Conservation (phyloP, 2,113 vertebrate species). For the Amphiprion ocellaris region DNA sequence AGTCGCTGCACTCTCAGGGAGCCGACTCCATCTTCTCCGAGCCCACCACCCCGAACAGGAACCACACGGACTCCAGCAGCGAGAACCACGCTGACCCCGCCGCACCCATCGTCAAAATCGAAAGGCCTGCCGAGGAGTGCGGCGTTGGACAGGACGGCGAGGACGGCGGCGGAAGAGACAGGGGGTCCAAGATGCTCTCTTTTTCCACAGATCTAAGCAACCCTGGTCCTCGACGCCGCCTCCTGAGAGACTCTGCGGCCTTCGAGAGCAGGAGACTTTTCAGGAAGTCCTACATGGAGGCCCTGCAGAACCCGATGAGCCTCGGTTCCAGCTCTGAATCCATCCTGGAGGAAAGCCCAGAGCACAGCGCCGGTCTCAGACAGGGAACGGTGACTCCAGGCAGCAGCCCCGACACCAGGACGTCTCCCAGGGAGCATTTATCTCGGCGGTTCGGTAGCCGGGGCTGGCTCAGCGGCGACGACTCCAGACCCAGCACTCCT, state of each 20-base stretch:
- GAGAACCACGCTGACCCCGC: constrained; percentile 38
- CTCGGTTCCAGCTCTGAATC: constrained; percentile 88
- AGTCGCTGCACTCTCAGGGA: constrained; percentile 84
- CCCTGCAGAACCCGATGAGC: constrained; percentile 89
- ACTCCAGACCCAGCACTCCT: constrained; percentile 71
- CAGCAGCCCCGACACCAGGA: constrained; percentile 63
- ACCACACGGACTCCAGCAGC: constrained; percentile 43
- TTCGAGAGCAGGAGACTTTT: constrained; percentile 86
- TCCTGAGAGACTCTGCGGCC: constrained; percentile 78
- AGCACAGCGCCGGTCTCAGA: constrained; percentile 51
- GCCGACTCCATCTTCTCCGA: constrained; percentile 81
- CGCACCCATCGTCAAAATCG: constrained; percentile 42
- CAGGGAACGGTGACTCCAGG: constrained; percentile 60
- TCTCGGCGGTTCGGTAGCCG: constrained; percentile 66
- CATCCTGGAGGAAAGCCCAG: constrained; percentile 80
- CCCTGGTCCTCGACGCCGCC: constrained; percentile 72
- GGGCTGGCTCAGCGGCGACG: constrained; percentile 70
- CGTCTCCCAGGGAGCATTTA: constrained; percentile 70
- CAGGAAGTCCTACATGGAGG: constrained; percentile 90
- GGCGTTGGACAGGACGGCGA: constrained; percentile 21
- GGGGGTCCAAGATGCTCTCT: constrained; percentile 74
- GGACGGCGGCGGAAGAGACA: constrained; percentile 53
- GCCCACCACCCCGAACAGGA: constrained; percentile 59
- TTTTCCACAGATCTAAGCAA: constrained; percentile 83
- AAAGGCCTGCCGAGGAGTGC: constrained; percentile 49